These are phyloP conservation scores for Meloidogyne exigua DNA, from an alignment of 1,140 invertebrate species.

Conservation along the genomic window DNA sequence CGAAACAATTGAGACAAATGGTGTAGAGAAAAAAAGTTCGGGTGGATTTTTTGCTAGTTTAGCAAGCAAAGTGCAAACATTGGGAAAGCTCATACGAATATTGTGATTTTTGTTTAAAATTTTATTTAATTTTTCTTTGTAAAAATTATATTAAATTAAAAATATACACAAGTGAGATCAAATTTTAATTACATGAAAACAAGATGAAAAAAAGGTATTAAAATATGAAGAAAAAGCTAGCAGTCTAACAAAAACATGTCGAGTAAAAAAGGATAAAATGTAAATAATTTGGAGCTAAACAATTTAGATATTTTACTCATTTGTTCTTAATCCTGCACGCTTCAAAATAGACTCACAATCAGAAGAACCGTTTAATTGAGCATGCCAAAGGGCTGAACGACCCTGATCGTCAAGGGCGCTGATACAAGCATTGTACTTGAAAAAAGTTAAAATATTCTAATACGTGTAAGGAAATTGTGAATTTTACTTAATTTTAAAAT, in stretches of 20 bases:
- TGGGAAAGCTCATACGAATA: neutral
- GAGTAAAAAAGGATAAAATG: neutral
- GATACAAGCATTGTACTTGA: constrained; percentile 34
- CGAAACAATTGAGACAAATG: neutral
- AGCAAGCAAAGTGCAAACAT: neutral
- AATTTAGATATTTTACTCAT: neutral
- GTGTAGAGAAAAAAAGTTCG: neutral
- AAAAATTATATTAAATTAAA: neutral
- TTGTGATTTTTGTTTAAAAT: neutral
- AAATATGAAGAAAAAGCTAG: too few relatives aligned
- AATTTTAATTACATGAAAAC: too few relatives aligned
- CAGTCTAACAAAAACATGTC: too few relatives aligned
- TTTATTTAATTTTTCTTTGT: neutral
- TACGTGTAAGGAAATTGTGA: too few relatives aligned
- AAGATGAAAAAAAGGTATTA: too few relatives aligned
- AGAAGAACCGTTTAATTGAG: constrained; percentile 26
- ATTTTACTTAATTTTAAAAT: too few relatives aligned
- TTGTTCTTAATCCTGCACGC: constrained; percentile 19
- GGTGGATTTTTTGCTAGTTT: neutral
- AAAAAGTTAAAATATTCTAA: neutral
- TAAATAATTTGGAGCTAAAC: neutral
- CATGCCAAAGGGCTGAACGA: constrained; percentile 32
- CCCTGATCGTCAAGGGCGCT: constrained; percentile 29
- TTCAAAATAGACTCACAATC: constrained; percentile 27
- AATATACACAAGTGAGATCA: too few relatives aligned